Evolutionary conservation across 2,888 invertebrate species (phyloP).

Genomic region (Ferrisia virgata): DNA sequence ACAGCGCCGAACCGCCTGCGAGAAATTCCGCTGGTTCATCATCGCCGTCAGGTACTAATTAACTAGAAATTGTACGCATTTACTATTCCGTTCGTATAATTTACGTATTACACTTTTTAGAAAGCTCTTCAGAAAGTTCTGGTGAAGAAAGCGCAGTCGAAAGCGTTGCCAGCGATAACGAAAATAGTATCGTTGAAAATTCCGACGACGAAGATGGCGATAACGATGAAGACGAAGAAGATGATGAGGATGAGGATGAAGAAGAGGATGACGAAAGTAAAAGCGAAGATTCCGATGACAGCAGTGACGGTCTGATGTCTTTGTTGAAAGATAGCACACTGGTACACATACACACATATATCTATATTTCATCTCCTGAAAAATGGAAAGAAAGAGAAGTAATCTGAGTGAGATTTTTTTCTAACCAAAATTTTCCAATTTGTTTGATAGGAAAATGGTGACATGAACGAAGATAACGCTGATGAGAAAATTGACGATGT

Average conservation of each 20-base stretch:
- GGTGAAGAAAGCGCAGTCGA: conserved; percentile 52
- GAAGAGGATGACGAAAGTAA: neutral
- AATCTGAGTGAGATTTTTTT: neutral
- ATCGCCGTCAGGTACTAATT: neutral
- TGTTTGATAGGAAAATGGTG: conserved; percentile 26
- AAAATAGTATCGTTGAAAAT: conserved; percentile 51
- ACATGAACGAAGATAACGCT: conserved; percentile 57
- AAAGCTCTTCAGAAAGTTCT: conserved; percentile 53
- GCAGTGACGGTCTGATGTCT: neutral
- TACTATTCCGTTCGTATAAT: neutral
- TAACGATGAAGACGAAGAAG: conserved; percentile 29
- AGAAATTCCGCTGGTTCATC: neutral
- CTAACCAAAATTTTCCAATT: neutral
- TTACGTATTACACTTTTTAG: neutral
- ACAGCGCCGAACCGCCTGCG: conserved; percentile 53
- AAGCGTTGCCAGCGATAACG: conserved; percentile 50
- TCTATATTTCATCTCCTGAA: neutral
- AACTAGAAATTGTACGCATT: neutral
- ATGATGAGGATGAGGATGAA: neutral
- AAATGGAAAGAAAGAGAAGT: neutral
- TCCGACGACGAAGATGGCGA: conserved; percentile 47
- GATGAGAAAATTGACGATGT: conserved; percentile 82
- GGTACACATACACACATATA: neutral
- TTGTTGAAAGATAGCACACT: conserved; percentile 13
- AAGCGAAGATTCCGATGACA: neutral